A percentile compares a stretch with the other conserved stretches of the same genome.
phyloP scores from a whole-genome alignment of 2,888 invertebrate genomes.

The Nephrocerus scutellatus region DNA sequence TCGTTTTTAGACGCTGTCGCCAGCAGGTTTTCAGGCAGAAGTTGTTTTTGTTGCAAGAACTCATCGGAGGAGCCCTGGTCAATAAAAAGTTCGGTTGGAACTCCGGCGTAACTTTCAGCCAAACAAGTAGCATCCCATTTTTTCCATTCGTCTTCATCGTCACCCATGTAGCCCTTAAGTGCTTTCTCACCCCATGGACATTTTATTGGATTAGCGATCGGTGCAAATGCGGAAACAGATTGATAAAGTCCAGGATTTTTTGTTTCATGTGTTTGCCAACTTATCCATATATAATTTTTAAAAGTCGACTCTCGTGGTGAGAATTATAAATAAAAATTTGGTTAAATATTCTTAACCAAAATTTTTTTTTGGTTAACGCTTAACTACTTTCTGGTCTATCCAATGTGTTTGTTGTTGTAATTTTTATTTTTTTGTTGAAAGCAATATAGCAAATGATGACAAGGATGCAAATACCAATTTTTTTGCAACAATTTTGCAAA shows the following conservation, averaged over 20 bases:
- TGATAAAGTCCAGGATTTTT: constrained; percentile 80
- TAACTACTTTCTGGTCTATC: too few relatives aligned
- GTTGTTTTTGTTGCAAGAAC: constrained; percentile 55
- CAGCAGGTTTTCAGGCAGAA: constrained; percentile 73
- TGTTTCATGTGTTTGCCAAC: too few relatives aligned
- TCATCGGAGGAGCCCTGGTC: constrained; percentile 48
- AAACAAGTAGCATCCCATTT: constrained; percentile 83
- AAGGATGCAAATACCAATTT: too few relatives aligned
- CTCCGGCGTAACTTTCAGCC: constrained; percentile 72
- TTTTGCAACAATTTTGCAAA: too few relatives aligned
- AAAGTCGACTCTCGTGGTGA: too few relatives aligned
- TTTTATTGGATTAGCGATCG: constrained; percentile 76
- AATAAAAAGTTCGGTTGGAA: constrained; percentile 69
- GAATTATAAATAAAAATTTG: too few relatives aligned
- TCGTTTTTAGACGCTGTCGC: constrained; percentile 43
- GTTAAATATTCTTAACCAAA: too few relatives aligned
- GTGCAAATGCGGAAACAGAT: constrained; percentile 84
- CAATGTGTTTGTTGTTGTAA: too few relatives aligned
- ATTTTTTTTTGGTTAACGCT: too few relatives aligned
- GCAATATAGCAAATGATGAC: too few relatives aligned
- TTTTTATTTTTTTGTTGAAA: too few relatives aligned
- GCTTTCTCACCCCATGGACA: constrained; percentile 82
- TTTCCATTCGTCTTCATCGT: constrained; percentile 58
- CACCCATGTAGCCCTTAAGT: constrained; percentile 69
- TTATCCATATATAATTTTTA: too few relatives aligned